Conservation (phyloP, 2,888 invertebrate species). For the Andrena haemorrhoa region DNA sequence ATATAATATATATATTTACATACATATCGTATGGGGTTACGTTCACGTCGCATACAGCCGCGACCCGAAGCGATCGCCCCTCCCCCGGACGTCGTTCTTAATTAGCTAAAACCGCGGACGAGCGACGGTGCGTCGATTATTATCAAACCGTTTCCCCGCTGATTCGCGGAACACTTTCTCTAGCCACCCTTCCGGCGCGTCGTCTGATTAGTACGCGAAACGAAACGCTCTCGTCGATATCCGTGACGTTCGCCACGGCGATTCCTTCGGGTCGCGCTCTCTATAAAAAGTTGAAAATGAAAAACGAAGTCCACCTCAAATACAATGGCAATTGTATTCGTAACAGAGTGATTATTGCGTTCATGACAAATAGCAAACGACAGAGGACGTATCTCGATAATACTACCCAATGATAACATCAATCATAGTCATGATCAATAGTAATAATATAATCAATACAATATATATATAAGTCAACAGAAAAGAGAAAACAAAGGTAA, state of each 20-base stretch:
- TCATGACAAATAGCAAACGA: slow-evolving; percentile 59
- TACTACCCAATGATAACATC: slow-evolving; percentile 35
- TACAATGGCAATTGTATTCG: slow-evolving; percentile 39
- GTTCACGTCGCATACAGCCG: slow-evolving; percentile 60
- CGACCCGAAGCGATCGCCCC: slow-evolving; percentile 52
- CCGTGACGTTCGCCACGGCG: not conserved
- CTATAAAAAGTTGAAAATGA: slow-evolving; percentile 37
- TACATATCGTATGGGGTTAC: slow-evolving; percentile 74
- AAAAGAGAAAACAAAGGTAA: slow-evolving; percentile 43
- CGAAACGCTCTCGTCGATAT: slow-evolving; percentile 1
- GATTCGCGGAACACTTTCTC: not conserved
- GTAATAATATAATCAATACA: slow-evolving; percentile 60
- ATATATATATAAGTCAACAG: slow-evolving; percentile 50
- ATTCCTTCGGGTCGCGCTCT: slow-evolving; percentile 36
- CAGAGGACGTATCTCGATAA: slow-evolving; percentile 54
- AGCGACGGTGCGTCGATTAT: not conserved
- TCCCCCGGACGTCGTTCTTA: slow-evolving; percentile 1
- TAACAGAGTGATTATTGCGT: slow-evolving; percentile 48
- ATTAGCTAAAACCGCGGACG: slow-evolving; percentile 16
- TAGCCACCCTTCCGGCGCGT: not conserved
- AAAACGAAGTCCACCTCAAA: slow-evolving; percentile 40
- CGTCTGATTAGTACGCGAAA: not conserved
- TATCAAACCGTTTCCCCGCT: not conserved
- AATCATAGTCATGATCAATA: slow-evolving; percentile 59
- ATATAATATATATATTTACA: slow-evolving; percentile 59